Base-by-base conservation (phyloP, 2,797 vertebrate genomes). In the Pteronotus mesoamericanus region DNA sequence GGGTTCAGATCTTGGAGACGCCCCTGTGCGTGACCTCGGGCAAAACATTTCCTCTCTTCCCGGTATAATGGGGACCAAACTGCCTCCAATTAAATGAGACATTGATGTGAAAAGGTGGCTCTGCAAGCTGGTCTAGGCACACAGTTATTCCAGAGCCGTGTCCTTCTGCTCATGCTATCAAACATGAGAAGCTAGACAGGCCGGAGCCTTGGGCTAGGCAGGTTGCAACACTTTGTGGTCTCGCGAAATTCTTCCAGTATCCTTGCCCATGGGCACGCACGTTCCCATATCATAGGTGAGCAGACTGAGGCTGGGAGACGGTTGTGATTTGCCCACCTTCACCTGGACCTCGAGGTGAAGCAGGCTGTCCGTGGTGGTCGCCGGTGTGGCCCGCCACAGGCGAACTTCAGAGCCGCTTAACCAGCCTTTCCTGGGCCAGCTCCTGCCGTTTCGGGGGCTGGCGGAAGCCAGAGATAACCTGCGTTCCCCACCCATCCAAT, bases 21-120 rank as follows among this genome's bases (percentile, higher is more conserved):
- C 32, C 66, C 34, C 14, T 19, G 42, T 1, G 26, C 9, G 46
- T 89, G 93, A 97, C 91, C 93, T 94, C 94, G 75, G 48, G 9
- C 61, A 44, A 64, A 78, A 34, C 26, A 6, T 48, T 77, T 21
- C n/a, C 37, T 53, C 32, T 64, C 26, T 55, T 55, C 69, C 79
- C 8, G 89, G 10, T 37, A 14, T 12, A 9, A 9, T 15, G 18
- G 69, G 21, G 14, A 75, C 26, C 29, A 24, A 89, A 15, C 74
- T 44, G 10, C 51, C 51, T 88, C 48, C 69, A 9, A 14, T 34
- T 29, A 44, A 69, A 3, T 1, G 19, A 32, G 21, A 32, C 11
- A 4, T 0, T 0, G 66, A 15, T 21, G 82, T 37, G 42, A n/a
- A 69, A 22, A 77, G 24, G 19, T 11, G 12, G 9, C 82, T 72